Base-by-base conservation (phyloP, 2,113 vertebrate genomes). In the Phylloscopus whistleri region DNA sequence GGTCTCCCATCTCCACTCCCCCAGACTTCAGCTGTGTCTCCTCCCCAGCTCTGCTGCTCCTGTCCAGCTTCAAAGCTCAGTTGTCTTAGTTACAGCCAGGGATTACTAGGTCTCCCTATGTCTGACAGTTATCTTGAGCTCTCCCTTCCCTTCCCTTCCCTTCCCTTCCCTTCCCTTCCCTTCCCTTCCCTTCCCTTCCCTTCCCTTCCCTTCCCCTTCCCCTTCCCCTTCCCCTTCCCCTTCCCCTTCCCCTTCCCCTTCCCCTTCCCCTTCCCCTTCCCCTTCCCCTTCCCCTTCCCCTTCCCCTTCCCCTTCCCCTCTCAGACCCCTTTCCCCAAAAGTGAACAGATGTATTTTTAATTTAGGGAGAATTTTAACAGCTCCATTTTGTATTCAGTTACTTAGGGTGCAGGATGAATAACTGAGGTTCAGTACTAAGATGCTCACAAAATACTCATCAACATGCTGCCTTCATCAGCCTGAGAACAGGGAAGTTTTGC, bases 331-430 rank as follows among this genome's bases (percentile, higher is more conserved):
- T 74, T 77, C 92, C 82, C 59, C 3, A 0, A 59, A 89, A 92
- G 82, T 17, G 58, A 93, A 48, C 84, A 95, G 87, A 94, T 76
- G 75, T 64, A 78, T 95, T 97, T 97, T 96, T 85, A 94, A 91
- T 96, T 90, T 64, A 51, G 48, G 85, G 92, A 49, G 62, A 73
- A 84, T 73, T 93, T 83, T 41, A 93, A 28, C 89, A 85, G 84
- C 86, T 90, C 3, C 0, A 7, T 88, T 96, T 63, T 2, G 2
- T 35, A 12, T 51, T 79, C 46, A 80, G 62, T 95, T 88, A 37
- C 60, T 85, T 23, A 53, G 52, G 41, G 18, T 2, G 1, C 51
- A 87, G 68, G 52, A 46, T 73, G 37, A 66, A 37, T 41, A 90
- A 80, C 44, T 84, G 84, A 73, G 62, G 39, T 35, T 85, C 78